Evolutionary conservation across 64 coral and sea anemone species (phyloP).

Genomic region (Pocillopora damicornis): DNA sequence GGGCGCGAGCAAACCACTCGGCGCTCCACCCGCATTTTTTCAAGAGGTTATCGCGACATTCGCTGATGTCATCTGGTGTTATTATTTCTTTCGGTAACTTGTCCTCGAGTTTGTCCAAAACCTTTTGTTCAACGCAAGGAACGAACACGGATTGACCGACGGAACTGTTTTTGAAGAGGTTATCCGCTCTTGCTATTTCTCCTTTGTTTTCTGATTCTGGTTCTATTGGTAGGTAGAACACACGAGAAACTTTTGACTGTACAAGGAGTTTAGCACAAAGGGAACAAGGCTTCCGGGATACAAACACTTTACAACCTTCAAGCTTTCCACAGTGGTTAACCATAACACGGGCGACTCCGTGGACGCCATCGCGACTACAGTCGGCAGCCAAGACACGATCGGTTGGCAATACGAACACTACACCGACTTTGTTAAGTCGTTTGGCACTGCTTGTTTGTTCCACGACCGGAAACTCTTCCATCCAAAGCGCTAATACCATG

Average conservation of each 20-base stretch:
- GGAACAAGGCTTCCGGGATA: conserved; percentile 70
- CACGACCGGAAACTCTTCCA: conserved; percentile 24
- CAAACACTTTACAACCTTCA: conserved; percentile 48
- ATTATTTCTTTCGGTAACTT: conserved; percentile 7
- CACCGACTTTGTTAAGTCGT: conserved; percentile 40
- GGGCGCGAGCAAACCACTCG: background rate
- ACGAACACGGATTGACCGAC: conserved; percentile 38
- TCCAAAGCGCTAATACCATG: conserved; percentile 43
- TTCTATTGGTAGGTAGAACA: conserved; percentile 59
- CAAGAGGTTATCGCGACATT: background rate
- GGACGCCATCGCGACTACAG: conserved; percentile 42
- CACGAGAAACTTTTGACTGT: conserved; percentile 57
- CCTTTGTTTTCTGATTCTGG: conserved; percentile 49
- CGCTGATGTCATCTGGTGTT: background rate
- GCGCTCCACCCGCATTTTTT: background rate
- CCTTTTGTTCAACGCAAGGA: conserved; percentile 27
- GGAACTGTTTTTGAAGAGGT: conserved; percentile 34
- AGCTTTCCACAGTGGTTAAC: conserved; percentile 41
- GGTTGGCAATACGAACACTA: conserved; percentile 46
- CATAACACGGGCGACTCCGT: conserved; percentile 50
- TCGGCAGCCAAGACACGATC: conserved; percentile 43
- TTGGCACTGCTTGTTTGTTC: background rate
- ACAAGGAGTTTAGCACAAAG: conserved; percentile 66
- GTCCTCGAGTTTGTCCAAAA: conserved; percentile 1
- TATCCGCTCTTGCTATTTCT: conserved; percentile 20